Evolutionary conservation across 2,888 invertebrate species (phyloP).

Genomic region (Tipula confusa): DNA sequence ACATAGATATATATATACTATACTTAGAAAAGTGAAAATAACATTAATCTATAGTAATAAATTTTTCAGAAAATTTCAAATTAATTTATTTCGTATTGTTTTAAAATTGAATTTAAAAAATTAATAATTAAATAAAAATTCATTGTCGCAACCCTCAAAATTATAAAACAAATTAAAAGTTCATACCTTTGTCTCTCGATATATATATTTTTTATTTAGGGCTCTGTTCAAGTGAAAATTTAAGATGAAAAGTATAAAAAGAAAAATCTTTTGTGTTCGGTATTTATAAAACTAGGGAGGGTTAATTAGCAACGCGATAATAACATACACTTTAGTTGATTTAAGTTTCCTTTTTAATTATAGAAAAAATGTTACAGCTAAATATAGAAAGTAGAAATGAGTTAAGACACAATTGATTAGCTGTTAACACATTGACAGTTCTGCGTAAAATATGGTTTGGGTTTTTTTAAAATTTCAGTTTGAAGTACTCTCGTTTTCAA

Average conservation of each 20-base stretch:
- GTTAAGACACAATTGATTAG: no score
- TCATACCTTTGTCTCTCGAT: background rate
- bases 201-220: background rate
- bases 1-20: no score
- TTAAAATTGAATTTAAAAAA: background rate
- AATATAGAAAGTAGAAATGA: no score
- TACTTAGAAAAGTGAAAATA: no score
- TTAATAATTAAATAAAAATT: background rate
- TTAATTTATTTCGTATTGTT: background rate
- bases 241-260: background rate
- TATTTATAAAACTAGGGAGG: background rate
- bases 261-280: background rate
- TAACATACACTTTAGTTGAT: background rate
- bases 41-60: background rate
- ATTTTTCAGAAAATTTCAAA: background rate
- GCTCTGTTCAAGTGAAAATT: background rate
- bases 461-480: no score
- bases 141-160: background rate
- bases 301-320: background rate
- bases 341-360: no score
- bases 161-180: background rate
- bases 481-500: no score
- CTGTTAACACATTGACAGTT: no score
- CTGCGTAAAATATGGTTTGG: no score
- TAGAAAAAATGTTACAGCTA: no score